These are phyloP conservation scores for Tipula confusa DNA, from an alignment of 2,888 invertebrate genomes.

Conservation along the genomic window DNA sequence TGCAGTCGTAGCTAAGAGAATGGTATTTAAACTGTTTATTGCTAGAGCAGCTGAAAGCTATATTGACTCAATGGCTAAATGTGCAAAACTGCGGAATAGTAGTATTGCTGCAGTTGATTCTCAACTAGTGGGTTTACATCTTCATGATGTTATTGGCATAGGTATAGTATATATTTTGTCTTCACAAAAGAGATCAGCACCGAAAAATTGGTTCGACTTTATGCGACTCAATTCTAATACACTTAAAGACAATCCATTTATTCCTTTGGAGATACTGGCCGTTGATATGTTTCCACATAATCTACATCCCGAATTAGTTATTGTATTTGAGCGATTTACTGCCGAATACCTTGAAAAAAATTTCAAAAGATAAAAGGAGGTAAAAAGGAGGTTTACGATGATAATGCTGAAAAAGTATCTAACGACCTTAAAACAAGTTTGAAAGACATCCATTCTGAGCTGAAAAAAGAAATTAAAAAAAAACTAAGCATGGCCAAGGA, in stretches of 20 bases:
- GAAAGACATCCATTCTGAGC: too few species aligned
- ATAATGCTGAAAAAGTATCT: background rate
- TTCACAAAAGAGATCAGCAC: constrained; percentile 69
- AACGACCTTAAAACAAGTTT: background rate
- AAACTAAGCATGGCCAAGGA: background rate
- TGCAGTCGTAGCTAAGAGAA: constrained; percentile 74
- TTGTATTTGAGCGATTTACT: constrained; percentile 67
- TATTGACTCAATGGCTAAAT: constrained; percentile 65
- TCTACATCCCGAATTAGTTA: constrained; percentile 81
- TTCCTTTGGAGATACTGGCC: constrained; percentile 75
- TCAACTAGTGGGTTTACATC: constrained; percentile 84
- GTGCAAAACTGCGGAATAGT: constrained; percentile 54
- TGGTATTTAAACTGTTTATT: constrained; percentile 73
- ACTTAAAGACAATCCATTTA: constrained; percentile 76
- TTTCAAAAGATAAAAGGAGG: background rate
- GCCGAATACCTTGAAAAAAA: background rate
- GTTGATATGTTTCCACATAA: constrained; percentile 98
- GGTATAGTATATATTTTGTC: constrained; percentile 93
- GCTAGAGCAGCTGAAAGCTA: constrained; percentile 89
- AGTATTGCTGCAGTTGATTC: constrained; percentile 93
- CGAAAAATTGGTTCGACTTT: constrained; percentile 81
- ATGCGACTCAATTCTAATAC: constrained; percentile 79
- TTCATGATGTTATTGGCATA: constrained; percentile 53
- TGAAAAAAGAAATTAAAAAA: too few species aligned
- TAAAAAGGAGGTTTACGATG: background rate